Evolutionary conservation across 2,797 vertebrate genomes (phyloP), one percentile per base, ranked within the genome.

Genomic region (Prunella strophiata): DNA sequence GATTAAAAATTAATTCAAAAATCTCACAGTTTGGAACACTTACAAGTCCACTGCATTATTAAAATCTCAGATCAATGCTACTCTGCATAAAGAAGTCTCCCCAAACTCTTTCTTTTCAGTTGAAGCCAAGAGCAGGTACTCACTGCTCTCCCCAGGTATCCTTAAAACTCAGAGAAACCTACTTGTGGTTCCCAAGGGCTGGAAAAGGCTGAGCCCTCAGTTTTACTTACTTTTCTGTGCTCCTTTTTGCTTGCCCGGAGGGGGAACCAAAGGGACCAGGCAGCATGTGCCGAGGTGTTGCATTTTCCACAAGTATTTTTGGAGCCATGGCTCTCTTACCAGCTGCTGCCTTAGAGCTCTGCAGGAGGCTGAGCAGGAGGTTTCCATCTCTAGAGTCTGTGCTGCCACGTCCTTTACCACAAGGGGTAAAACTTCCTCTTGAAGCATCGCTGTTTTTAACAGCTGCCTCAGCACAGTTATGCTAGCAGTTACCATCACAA

Each of bases 1-100:
- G 80, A 97, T 97, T 97, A 97, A 97, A 98, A 97, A 97, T 96
- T 97, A 80, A 97, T 96, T 95, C 76, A 89, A 90, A 96, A 94
- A 96, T 93, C 94, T 97, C 95, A 92, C 62, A 93, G 86, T 96
- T 97, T 97, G 94, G 91, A 96, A 96, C 96, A 96, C 91, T 97
- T 97, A 97, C 94, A 97, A 89, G 93, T 91, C 76, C 95, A 82
- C 75, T 98, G 86, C 94, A 97, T 96, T 97, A 97, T 97, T 96
- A 97, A 96, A 95, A 96, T 72, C 43, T 86, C 88, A 93, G 88
- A 92, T 85, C 91, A 71, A 62, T 77, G 90, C 76, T 80, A 96
- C 91, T 96, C 94, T 96, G 34, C 80, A 84, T 77, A 91, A 91
- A 71, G 85, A 89, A 92, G 78, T 85, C 67, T 96, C 93, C 92